Base-by-base conservation (phyloP, 2,113 vertebrate genomes). In the Prunella himalayana region DNA sequence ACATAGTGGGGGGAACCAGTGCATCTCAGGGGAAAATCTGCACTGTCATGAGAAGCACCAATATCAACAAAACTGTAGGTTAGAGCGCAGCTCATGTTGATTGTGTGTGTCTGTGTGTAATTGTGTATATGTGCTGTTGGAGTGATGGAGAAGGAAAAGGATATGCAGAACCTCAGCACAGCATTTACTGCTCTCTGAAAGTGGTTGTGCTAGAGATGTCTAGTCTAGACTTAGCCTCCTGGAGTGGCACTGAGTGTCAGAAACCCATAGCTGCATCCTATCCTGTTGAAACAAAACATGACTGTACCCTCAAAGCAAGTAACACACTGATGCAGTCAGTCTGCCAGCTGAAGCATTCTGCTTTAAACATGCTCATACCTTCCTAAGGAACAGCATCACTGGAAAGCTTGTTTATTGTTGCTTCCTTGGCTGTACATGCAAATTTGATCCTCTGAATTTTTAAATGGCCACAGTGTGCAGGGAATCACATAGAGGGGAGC, bases 391-490 rank as follows among this genome's bases (percentile, higher is more conserved):
- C 9, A 33, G 4, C 15, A 31, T 49, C 35, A 10, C 14, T 15
- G 7, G 17, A 65, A 45, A 16, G 11, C 51, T 54, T 0, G 0
- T 23, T 81, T 60, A 19, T 21, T 60, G 18, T n/a, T 77, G 13
- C 45, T 65, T 56, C 30, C 18, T 73, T 56, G 68, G 25, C 44
- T 72, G 27, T 35, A 42, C 5, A 3, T 42, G 28, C 2, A 44
- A 7, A 37, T 63, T 42, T 9, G 21, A 63, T 65, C 17, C 51
- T 82, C 47, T 42, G 31, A 45, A 27, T 57, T 49, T 84, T 47
- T 78, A 47, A 66, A 60, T 21, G 1, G 19, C 25, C 23, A 7
- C 2, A 3, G 4, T 2, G 8, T 57, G n/a, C 11, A 37, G 51
- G 28, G 25, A 15, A 20, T 68, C 17, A 2, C 6, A 28, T 7